Evolutionary conservation across 2,888 invertebrate species (phyloP), one percentile per base, ranked within the genome.

Genomic region (Cosmopolites sordidus): DNA sequence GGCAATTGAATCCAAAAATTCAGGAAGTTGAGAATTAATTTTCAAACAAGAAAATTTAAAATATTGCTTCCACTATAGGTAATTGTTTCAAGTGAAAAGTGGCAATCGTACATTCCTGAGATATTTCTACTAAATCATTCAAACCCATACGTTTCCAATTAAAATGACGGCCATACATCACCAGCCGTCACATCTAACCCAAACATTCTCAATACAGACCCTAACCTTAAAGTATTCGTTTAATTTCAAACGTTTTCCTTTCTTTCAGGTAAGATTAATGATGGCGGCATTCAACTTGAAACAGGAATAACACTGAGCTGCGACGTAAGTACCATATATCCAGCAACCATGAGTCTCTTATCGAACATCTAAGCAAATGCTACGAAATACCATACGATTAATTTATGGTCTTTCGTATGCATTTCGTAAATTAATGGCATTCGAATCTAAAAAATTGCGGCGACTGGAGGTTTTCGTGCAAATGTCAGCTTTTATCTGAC

Each of bases 251-350:
- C 12, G 3, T 33, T 33, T 33, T 33, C 33, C 12, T 11, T 33
- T 33, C 11, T 33, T 33, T 33, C 33, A 11, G 3, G 33, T n/a
- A 33, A 33, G 33, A 33, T 33, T 33, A 33, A 33, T 33, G 33
- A 33, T 12, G 33, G 33, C 33, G 33, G 33, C 33, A 33, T 33
- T 33, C 33, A 33, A 33, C 33, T 33, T 33, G 33, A 33, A n/a
- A 33, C 11, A 8, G 22, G 4, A 22, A 22, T 22, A 22, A 22
- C 22, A 8, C 22, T 22, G 22, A 22, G n/a, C n/a, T n/a, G n/a
- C n/a, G n/a, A n/a, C n/a, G n/a, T n/a, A n/a, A n/a, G 33, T 33
- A 33, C 12, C 33, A 12, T 3, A 33, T 33, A 33, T 33, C 12
- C 33, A 33, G 33, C 22, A 22, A 22, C 22, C 22, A 22, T 33